Evolutionary conservation across 1,140 invertebrate species (phyloP).

Genomic region (Onthophagus taurus): DNA sequence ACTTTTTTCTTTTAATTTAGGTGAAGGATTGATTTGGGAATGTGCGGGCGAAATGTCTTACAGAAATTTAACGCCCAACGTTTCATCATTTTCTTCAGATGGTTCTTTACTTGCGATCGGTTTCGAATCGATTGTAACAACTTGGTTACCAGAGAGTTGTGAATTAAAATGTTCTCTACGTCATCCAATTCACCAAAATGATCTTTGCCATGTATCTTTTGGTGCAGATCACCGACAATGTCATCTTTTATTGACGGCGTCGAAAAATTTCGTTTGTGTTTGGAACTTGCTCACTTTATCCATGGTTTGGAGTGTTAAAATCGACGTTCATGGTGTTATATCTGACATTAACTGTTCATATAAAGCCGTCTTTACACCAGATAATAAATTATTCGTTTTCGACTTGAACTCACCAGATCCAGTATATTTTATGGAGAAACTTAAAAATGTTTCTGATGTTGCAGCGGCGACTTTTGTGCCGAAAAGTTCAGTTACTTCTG

Average conservation of each 20-base stretch:
- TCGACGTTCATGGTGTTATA: conserved; percentile 43
- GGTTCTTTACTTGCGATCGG: conserved; percentile 64
- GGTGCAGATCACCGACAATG: conserved; percentile 51
- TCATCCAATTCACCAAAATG: conserved; percentile 29
- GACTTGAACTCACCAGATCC: conserved; percentile 2
- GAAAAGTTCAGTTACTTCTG: conserved; percentile 1
- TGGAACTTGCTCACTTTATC: conserved; percentile 64
- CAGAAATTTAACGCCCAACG: conserved; percentile 44
- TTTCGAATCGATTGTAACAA: conserved; percentile 58
- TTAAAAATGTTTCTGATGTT: conserved; percentile 4
- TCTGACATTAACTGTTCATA: conserved; percentile 52
- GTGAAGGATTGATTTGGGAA: conserved; percentile 49
- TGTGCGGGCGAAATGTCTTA: conserved; percentile 58
- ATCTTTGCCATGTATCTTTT: conserved; percentile 46
- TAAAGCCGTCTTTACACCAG: conserved; percentile 54
- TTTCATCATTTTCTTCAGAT: conserved; percentile 61
- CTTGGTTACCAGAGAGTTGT: conserved; percentile 53
- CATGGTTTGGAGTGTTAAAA: conserved; percentile 48
- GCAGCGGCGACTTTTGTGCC: conserved; percentile 12
- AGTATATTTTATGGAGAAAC: conserved; percentile 5
- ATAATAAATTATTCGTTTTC: conserved; percentile 38
- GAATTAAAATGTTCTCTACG: conserved; percentile 44
- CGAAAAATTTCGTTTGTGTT: conserved; percentile 46
- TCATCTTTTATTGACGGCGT: conserved; percentile 54
- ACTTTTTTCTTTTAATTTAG: conserved; percentile 30